Conservation (phyloP, 2,113 vertebrate genomes). For the Orycteropus afer region DNA sequence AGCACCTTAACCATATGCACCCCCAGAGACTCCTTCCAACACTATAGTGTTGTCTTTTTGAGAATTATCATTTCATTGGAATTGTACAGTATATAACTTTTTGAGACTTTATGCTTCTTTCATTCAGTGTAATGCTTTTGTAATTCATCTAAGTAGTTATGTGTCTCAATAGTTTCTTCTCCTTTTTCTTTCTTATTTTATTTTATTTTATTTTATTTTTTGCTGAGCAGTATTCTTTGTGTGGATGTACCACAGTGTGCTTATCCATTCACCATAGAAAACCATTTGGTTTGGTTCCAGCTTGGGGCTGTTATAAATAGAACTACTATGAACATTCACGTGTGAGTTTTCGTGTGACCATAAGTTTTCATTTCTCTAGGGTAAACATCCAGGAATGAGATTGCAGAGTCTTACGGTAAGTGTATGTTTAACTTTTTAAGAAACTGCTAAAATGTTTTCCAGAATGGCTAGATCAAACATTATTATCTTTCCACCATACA, state of each 20-base stretch:
- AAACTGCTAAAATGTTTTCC: not conserved
- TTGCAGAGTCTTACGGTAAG: not conserved
- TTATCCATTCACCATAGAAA: not conserved
- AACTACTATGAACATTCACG: not conserved
- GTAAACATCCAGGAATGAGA: not conserved
- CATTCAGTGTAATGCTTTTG: not conserved
- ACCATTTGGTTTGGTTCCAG: not conserved
- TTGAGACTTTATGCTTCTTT: not conserved
- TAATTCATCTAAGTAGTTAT: not conserved
- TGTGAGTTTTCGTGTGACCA: not conserved
- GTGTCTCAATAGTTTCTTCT: not conserved
- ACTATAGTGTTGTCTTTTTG: not conserved
- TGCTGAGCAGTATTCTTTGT: not conserved
- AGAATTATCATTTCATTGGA: not conserved
- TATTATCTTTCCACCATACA: not conserved
- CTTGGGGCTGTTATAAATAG: not conserved
- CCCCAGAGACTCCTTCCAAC: too few species aligned
- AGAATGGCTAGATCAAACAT: not conserved
- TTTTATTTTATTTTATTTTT: too few species aligned
- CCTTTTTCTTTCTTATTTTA: not conserved
- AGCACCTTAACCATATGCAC: too few species aligned
- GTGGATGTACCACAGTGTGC: fast-evolving
- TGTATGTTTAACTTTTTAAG: not conserved
- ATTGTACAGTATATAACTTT: not conserved
- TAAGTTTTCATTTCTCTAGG: not conserved